Evolutionary conservation across 2,113 vertebrate species (phyloP), one percentile per base, ranked within the genome.

Genomic region (Callipepla californica): DNA sequence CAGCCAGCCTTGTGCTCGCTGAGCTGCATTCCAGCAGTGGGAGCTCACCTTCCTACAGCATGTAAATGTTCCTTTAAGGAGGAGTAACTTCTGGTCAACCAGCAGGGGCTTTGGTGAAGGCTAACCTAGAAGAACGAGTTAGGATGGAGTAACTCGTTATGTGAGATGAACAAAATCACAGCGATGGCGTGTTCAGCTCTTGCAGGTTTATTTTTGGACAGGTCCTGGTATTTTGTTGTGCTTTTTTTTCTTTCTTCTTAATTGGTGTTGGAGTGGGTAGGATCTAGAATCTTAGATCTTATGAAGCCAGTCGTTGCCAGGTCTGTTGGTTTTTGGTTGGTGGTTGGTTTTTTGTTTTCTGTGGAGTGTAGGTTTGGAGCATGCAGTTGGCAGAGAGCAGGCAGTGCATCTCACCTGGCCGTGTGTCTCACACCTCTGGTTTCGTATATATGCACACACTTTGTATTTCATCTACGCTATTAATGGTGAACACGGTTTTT

Each of bases 1-100:
- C 80, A 67, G 42, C 7, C 77, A 82, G 18, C 85, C 57, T 38
- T 26, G 40, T 47, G 40, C 93, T 63, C 59, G 95, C 87, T 72
- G 70, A 76, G 25, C 94, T 4, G 4, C 95, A 96, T 96, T 96
- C 92, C 92, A 92, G 72, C 51, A 89, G 40, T 68, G 62, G 74
- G 63, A 36, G 70, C 61, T 89, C 80, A 7, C 80, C 80, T 95
- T 94, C 80, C 84, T 77, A 28, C 70, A 69, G 93, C 83, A 65
- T 80, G 92, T 58, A 92, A 93, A 80, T 92, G 51, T 87, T 84
- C 82, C 76, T 85, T 85, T 17, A 72, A 90, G 92, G 88, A 95
- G 77, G 92, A 72, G 80, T 53, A 69, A 78, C 80, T 32, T 80
- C 20, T 20, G 45, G 58, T 96, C 91, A 87, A 67, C 53, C 67